Evolutionary conservation across 2,888 invertebrate species (phyloP).

Genomic region (Hirtodrosophila duncani): DNA sequence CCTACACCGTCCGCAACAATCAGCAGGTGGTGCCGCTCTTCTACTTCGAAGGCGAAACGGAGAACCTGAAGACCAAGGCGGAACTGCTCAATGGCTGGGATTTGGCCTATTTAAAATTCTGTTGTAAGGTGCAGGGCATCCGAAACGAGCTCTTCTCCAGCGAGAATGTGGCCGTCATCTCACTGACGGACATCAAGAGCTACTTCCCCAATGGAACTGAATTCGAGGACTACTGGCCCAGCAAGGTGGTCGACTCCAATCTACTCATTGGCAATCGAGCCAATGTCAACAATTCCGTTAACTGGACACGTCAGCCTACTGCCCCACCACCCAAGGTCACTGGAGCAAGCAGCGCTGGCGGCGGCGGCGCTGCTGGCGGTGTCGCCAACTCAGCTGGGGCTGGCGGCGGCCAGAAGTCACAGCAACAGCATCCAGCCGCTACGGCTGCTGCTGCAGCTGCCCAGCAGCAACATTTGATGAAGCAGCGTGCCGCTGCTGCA

Average conservation of each 20-base stretch:
- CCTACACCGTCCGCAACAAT: conserved; percentile 90
- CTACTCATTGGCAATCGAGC: conserved; percentile 84
- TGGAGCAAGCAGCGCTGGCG: conserved; percentile 32
- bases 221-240: conserved; percentile 96
- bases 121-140: conserved; percentile 96
- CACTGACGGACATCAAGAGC: conserved; percentile 92
- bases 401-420: conserved; percentile 36
- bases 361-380: conserved; percentile 57
- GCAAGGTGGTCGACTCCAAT: conserved; percentile 90
- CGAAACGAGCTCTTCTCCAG: conserved; percentile 93
- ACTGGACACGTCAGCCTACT: conserved; percentile 88
- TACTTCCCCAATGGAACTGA: conserved; percentile 93
- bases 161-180: conserved; percentile 93
- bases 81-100: conserved; percentile 95
- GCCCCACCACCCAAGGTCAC: conserved; percentile 82
- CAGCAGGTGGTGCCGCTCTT: conserved; percentile 94
- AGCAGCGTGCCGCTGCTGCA: conserved; percentile 61
- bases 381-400: conserved; percentile 8
- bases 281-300: conserved; percentile 81
- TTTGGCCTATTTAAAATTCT: conserved; percentile 93
- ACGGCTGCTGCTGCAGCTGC: conserved; percentile 56
- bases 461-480: conserved; percentile 66
- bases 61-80: conserved; percentile 91
- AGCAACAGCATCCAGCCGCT: conserved; percentile 68
- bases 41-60: conserved; percentile 92